Evolutionary conservation across 2,888 invertebrate genomes (phyloP), one percentile per base, ranked within the genome.

Genomic region (Perdita meconis): DNA sequence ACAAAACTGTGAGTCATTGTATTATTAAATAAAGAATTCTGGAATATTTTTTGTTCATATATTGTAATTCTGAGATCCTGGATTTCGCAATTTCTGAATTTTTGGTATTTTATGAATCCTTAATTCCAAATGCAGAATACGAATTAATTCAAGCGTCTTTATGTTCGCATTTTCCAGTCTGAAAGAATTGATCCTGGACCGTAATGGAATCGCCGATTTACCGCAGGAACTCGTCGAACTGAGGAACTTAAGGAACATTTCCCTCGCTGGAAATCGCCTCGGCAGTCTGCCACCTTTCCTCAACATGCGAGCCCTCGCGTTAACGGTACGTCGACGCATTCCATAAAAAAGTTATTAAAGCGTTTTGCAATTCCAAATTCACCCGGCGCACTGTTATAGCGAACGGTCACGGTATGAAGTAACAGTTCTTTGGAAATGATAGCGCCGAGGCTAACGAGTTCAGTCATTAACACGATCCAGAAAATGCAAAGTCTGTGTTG

Each of bases 171-270:
- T 47, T 94, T 94, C 50, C 93, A 96, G 96, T 90, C 93, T 96
- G 90, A 95, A 95, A 90, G 96, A 96, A 92, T 92, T 96, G 78
- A 94, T 95, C 83, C 93, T 96, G 86, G 96, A 95, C 93, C 94
- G 95, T 92, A 96, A 96, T 94, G 95, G 94, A 89, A 93, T 96
- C 83, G 94, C 93, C 86, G 94, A 95, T 57, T 88, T 96, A 85
- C 94, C 95, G 38, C 93, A 94, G 79, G 93, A 94, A 83, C 92
- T 95, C 87, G 94, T 94, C 83, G 93, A 94, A 78, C 93, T 96
- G 83, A 94, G 94, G 75, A 93, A 94, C 77, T 93, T 96, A 84
- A 94, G 94, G 82, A 93, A 93, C 60, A 93, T 96, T 68, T 94
- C 94, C 74, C 94, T 95, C 69, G 93, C 94, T 75, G 93, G 93